Evolutionary conservation across 2,888 invertebrate species (phyloP), one percentile per base, ranked within the genome.

Genomic region (Xestia c-nigrum): DNA sequence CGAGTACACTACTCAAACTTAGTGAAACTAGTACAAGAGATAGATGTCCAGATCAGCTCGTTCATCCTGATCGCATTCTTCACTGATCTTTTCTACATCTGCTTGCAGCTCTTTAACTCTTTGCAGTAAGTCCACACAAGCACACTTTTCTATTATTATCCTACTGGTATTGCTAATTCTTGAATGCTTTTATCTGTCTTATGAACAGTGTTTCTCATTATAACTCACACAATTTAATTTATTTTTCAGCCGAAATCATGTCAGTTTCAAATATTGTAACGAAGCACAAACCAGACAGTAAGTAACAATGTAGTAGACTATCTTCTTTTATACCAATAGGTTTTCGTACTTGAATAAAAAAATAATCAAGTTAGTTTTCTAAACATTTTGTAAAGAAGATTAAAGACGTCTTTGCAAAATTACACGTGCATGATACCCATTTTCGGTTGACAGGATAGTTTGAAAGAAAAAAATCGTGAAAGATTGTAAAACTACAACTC

Each of bases 51-150:
- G 14, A 78, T 94, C 63, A 91, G 91, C 16, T 86, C 82, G 4
- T 87, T 94, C 19, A 89, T 94, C 7, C 82, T 95, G 5, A 6
- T 92, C 5, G 90, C 94, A 0, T 91, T 92, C 31, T 91, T 93
- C 64, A 78, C 69, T 5, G 89, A 91, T 59, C 80, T 93, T 10
- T 91, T 88, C 78, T 92, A 89, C 74, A 89, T 92, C 7, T 91
- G 92, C 55, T 46, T 87, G 7, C 91, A 92, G 69, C 80, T 93
- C 1, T 93, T 89, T 67, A 88, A 90, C 59, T 84, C 87, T 9
- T 80, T 93, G n/a, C 90, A 90, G 93, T 93, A 90, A 88, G 86
- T 43, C n/a, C 43, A 14, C 12, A n/a, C 3, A 43, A n/a, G 12
- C 2, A 12, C 21, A 63, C 21, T 63, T 63, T 40, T 1, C 38